These are phyloP conservation scores for Holothuria glaberrima DNA, from an alignment of 35 echinoderm and acorn worm species.

Conservation along the genomic window DNA sequence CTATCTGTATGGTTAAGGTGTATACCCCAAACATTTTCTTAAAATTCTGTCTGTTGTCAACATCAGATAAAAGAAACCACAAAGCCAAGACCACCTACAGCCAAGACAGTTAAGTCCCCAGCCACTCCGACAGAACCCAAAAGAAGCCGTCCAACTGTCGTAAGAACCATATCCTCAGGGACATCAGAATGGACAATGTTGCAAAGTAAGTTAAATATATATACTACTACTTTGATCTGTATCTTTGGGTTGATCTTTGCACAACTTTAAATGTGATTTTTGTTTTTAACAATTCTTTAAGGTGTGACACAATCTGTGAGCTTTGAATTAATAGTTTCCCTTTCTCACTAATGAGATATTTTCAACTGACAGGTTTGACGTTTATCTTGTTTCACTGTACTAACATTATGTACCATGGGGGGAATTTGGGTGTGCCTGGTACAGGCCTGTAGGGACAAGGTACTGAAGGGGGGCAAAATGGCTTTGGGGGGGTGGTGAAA, in stretches of 20 bases:
- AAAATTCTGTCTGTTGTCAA: not conserved
- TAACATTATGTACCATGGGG: no score
- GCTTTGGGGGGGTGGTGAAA: no score
- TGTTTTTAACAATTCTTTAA: no score
- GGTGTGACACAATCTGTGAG: not conserved
- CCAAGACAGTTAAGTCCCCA: slow-evolving; percentile 30
- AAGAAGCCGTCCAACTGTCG: slow-evolving; percentile 50
- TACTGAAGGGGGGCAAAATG: no score
- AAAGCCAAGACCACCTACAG: slow-evolving; percentile 26
- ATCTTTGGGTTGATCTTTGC: not conserved
- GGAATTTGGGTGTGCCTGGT: no score
- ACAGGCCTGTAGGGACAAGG: no score
- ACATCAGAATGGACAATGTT: slow-evolving; percentile 45
- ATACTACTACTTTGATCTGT: not conserved
- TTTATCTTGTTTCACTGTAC: no score
- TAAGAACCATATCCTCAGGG: slow-evolving; percentile 41
- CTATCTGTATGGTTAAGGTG: no score
- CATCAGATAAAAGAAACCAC: slow-evolving; percentile 9
- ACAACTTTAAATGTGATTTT: not conserved
- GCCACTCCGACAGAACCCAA: slow-evolving; percentile 43
- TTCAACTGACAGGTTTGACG: no score
- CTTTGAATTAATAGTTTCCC: not conserved
- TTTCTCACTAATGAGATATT: not conserved
- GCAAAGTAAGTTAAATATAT: slow-evolving; percentile 8
- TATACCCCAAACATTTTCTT: no score